Conservation (phyloP, 2,113 vertebrate genomes). For the Megaptera novaeangliae region DNA sequence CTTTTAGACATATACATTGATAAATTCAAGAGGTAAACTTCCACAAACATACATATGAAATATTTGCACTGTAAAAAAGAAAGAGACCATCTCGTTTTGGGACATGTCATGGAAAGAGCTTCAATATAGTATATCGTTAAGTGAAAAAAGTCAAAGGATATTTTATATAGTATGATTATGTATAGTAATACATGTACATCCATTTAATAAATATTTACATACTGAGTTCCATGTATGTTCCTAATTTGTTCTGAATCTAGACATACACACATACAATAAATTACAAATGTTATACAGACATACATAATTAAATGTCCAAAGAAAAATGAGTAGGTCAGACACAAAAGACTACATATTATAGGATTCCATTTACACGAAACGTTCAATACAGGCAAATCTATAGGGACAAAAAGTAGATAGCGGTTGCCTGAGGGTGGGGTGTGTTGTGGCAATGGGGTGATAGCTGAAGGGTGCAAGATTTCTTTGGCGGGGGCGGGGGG, state of each 20-base stretch:
- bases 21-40: constrained; percentile 11
- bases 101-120: background rate
- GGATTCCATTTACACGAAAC: background rate
- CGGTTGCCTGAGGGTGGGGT: background rate
- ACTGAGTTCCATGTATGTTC: background rate
- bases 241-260: background rate
- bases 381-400: background rate
- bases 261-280: background rate
- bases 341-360: background rate
- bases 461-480: background rate
- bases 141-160: constrained; percentile 2
- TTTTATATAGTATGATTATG: background rate
- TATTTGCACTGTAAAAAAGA: background rate
- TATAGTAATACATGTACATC: background rate
- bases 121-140: background rate
- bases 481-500: background rate
- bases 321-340: background rate
- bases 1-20: background rate
- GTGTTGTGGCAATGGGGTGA: background rate
- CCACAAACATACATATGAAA: background rate
- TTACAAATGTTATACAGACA: background rate
- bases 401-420: background rate
- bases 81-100: background rate
- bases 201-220: background rate
- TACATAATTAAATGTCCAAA: background rate